These are phyloP conservation scores for Timema cristinae DNA, from an alignment of 2,888 invertebrate genomes.

Conservation along the genomic window DNA sequence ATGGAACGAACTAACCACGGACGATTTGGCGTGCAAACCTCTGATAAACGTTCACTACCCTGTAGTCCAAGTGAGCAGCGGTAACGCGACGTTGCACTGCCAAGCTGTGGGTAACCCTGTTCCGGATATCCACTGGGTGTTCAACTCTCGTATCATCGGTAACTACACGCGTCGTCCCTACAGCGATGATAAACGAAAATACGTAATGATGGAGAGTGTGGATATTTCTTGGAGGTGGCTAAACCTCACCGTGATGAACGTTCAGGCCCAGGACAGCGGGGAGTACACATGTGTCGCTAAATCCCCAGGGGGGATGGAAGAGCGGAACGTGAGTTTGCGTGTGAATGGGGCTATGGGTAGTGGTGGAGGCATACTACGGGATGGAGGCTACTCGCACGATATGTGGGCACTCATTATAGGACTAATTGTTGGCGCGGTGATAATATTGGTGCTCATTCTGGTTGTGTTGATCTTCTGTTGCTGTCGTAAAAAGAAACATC, in stretches of 20 bases:
- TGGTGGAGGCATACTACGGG: constrained; percentile 35
- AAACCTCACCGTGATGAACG: constrained; percentile 64
- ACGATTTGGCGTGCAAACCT: constrained; percentile 80
- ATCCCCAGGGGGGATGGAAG: constrained; percentile 75
- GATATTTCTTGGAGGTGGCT: constrained; percentile 48
- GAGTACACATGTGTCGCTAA: constrained; percentile 76
- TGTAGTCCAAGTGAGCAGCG: constrained; percentile 52
- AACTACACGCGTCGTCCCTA: constrained; percentile 30
- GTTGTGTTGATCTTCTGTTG: constrained; percentile 43
- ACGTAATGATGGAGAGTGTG: constrained; percentile 15
- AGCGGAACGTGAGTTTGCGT: constrained; percentile 66
- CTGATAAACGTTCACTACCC: constrained; percentile 63
- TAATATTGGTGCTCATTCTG: constrained; percentile 44
- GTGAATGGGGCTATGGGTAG: constrained; percentile 36
- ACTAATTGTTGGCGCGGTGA: constrained; percentile 48
- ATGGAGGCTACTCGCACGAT: neutral
- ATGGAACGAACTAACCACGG: constrained; percentile 67
- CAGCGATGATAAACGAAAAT: constrained; percentile 36
- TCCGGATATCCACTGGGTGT: constrained; percentile 71
- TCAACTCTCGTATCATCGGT: constrained; percentile 56
- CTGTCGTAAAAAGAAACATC: neutral
- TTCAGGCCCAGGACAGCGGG: constrained; percentile 62
- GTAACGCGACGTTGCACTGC: constrained; percentile 67
- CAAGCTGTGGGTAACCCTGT: constrained; percentile 70
- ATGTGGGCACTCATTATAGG: constrained; percentile 42